phyloP scores from a whole-genome alignment of 37 sponge, comb jelly and placozoan species.

The Eunapius fragilis region DNA sequence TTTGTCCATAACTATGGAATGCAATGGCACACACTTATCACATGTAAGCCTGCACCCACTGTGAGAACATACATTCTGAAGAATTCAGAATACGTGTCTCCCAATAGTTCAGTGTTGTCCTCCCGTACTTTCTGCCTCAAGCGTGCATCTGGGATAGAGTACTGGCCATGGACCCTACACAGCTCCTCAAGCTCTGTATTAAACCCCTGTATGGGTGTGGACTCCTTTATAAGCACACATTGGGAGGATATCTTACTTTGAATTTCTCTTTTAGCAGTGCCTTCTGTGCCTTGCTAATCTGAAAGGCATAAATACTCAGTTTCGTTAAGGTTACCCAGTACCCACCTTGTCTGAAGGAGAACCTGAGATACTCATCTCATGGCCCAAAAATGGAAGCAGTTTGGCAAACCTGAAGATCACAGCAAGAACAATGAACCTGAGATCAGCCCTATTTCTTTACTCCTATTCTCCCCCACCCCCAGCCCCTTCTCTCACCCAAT shows the following conservation, averaged over 20 bases:
- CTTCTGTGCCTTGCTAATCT: slow-evolving; percentile 63
- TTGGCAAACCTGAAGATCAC: slow-evolving; percentile 45
- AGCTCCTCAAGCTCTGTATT: slow-evolving; percentile 91
- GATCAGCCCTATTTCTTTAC: too few relatives aligned
- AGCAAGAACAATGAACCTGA: background rate
- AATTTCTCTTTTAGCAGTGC: slow-evolving; percentile 89
- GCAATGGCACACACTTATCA: background rate
- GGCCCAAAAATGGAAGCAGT: slow-evolving; percentile 28
- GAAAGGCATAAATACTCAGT: background rate
- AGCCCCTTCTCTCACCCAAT: background rate
- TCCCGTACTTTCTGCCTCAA: slow-evolving; percentile 59
- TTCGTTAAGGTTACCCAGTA: background rate
- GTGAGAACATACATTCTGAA: background rate
- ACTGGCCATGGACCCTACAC: slow-evolving; percentile 70
- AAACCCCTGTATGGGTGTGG: slow-evolving; percentile 85
- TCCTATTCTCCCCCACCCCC: background rate
- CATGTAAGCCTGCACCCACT: background rate
- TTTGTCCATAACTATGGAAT: slow-evolving; percentile 55
- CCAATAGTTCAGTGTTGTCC: slow-evolving; percentile 65
- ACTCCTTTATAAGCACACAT: background rate
- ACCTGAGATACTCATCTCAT: slow-evolving; percentile 5
- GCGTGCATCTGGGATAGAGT: slow-evolving; percentile 80
- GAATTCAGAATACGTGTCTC: background rate
- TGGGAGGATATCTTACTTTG: slow-evolving; percentile 46
- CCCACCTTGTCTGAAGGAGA: slow-evolving; percentile 34